Base-by-base conservation (phyloP, 1,140 invertebrate species). In the Drosophila nikananu region DNA sequence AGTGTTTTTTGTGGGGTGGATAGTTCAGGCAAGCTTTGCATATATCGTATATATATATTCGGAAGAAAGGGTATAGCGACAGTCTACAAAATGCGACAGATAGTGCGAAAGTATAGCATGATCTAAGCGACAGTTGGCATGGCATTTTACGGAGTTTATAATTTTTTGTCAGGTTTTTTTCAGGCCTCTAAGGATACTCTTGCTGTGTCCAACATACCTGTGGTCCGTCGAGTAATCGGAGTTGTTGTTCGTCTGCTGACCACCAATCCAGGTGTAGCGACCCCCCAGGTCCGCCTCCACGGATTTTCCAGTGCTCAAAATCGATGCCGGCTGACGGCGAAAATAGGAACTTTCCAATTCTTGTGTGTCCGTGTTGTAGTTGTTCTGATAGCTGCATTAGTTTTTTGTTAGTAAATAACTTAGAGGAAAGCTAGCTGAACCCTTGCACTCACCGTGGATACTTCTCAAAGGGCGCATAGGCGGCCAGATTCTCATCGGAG, bases 401-500 rank as follows among this genome's bases (percentile, higher is more conserved):
- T 10, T 10, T 35, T 35, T 17, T 0, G 0, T 12, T 37, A 10
- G 5, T 23, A 23, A 17, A 10, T 23, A 13, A 37, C 19, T 7
- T 15, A 30, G 2, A 23, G 12, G 27, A 8, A 37, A 0, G 12
- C 13, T 27, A 19, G 21, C 13, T 8, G 23, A 27, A 3, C 12
- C 1, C 10, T n/a, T n/a, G 0, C 8, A 32, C 49, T 23, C 25
- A 95, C 93, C 95, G 94, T 59, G 96, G 95, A 94, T 96, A 96
- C 75, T 95, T 94, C 68, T 96, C 95, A 86, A 95, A 95, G 66
- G 96, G 96, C 23, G 96, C 96, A 93, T 95, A 96, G 65, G 95
- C 95, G 49, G 94, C 94, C 74, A 97, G 94, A 92, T 97, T 98
- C 93, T 97, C 97, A 93, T 98, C 97, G 78, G 96, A 97, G 64